Percentiles rank a stretch among this genome's conserved stretches.
These are phyloP conservation scores for Halocynthia roretzi DNA, from an alignment of 23 tunicate genomes.

Conservation along the genomic window DNA sequence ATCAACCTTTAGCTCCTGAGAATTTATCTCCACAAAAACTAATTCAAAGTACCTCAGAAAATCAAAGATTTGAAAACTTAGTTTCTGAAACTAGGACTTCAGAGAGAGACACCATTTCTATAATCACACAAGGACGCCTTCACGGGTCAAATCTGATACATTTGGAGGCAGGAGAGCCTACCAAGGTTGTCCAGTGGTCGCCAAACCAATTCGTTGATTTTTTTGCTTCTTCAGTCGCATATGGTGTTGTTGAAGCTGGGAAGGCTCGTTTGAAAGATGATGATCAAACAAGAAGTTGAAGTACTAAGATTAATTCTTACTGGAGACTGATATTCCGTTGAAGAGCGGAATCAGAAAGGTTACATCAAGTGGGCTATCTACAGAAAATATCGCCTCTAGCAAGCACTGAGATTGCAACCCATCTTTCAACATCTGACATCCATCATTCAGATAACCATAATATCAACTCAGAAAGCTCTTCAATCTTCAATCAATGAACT, in stretches of 20 bases:
- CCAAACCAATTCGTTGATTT: conserved; percentile 48
- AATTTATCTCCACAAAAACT: no score
- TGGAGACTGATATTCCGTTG: not conserved
- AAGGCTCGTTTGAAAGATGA: not conserved
- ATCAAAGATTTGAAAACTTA: not conserved
- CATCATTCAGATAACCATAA: no score
- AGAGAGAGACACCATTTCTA: conserved; percentile 5
- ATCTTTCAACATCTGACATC: no score
- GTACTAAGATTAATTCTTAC: not conserved
- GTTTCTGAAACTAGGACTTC: no score
- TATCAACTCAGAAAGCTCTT: no score
- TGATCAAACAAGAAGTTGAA: not conserved
- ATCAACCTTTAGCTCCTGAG: no score
- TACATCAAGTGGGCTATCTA: not conserved
- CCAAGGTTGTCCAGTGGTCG: conserved; percentile 34
- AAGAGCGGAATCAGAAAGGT: not conserved
- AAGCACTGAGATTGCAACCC: no score
- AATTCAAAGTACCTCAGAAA: not conserved
- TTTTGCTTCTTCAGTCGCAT: conserved; percentile 63
- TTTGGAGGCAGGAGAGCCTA: conserved; percentile 62
- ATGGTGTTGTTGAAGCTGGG: conserved; percentile 40
- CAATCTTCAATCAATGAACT: no score
- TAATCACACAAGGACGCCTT: conserved; percentile 20
- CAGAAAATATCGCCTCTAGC: not conserved
- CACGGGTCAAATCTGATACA: conserved; percentile 49